Evolutionary conservation across 2,797 vertebrate genomes (phyloP), one percentile per base, ranked within the genome.

Genomic region (Harpagifer antarcticus): DNA sequence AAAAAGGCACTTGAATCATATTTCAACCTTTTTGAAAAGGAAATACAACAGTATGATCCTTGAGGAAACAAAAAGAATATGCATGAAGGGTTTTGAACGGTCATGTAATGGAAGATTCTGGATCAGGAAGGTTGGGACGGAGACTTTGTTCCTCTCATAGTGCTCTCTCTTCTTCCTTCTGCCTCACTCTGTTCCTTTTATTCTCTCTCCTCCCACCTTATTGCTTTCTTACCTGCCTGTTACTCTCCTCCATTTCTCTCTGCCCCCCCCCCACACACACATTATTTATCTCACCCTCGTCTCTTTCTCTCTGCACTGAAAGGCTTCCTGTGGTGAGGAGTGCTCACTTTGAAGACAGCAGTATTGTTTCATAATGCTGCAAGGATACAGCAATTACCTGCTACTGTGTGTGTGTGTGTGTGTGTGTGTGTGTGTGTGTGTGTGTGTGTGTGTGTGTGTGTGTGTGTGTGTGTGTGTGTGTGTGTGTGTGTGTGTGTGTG

Each of bases 301-400:
- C 13, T 52, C 48, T 62, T 61, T 47, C 55, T 19, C 48, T 64
- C 44, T 69, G 54, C 16, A 3, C 71, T 73, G 45, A 64, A 64
- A 57, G 72, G 43, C 50, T 56, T 69, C 73, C 66, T 7, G 50
- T 14, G 6, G 65, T 42, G 65, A 74, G 19, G 20, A 49, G 37
- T 8, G 23, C 50, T 66, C 65, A 48, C 78, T 74, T 59, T 79
- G 72, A 78, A 70, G 60, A 19, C 63, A 16, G 23, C 48, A 0
- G 17, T 74, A 78, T 56, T 76, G 73, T 69, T 68, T 70, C 44
- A 33, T 68, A 65, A 56, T 48, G 64, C 53, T 72, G 60, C 60
- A 72, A 44, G 20, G 74, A 82, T 69, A 67, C 59, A 52, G 48
- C 76, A 76, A 60, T 80, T 80, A 78, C 45, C 48, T 52, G 23